Base-by-base conservation (phyloP, 2,888 invertebrate genomes). In the Stenchaetothrips biformis region DNA sequence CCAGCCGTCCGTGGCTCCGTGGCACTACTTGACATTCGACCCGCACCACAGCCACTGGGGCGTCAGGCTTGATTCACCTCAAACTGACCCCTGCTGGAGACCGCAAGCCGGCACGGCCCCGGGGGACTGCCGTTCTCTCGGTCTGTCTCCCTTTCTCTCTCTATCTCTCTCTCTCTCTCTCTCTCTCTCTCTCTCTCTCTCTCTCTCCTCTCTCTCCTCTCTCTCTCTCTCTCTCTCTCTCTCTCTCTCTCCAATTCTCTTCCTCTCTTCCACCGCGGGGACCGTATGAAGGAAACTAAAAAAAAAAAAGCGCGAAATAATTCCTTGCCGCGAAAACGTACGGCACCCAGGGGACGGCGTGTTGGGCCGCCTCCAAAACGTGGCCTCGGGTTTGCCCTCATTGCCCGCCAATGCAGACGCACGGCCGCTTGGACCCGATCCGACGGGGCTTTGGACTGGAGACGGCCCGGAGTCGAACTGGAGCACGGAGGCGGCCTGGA, bases 91-190 rank as follows among this genome's bases (percentile, higher is more conserved):
- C 37, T 18, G 53, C 53, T 18, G 13, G 53, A 18, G 16, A 18
- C 53, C 53, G 53, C 53, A 13, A 53, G 53, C 53, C 13, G 53
- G 13, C 53, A 21, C n/a, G 67, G 18, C 67, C 9, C 21, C 21
- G 6, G 8, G 67, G 21, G 67, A 74, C 59, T n/a, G n/a, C n/a
- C n/a, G n/a, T n/a, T 16, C 53, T 53, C 53, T 13, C 53, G 53
- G 53, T 16, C 7, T 16, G n/a, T 21, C 67, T 21, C 8, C 1
- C 67, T 3, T 21, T n/a, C 67, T 67, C 67, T 67, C 67, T 67
- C 67, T 67, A n/a, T 67, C 67, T 67, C 67, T 67, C 67, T 67
- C 67, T 67, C 67, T 67, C 67, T 67, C 67, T 67, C 67, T 67
- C 67, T 67, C 67, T 67, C 67, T 67, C 67, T 67, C 67, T 21